Percentiles rank a stretch among this genome's conserved stretches.
Conservation (phyloP, 2,888 invertebrate genomes). For the Chirona hameri region DNA sequence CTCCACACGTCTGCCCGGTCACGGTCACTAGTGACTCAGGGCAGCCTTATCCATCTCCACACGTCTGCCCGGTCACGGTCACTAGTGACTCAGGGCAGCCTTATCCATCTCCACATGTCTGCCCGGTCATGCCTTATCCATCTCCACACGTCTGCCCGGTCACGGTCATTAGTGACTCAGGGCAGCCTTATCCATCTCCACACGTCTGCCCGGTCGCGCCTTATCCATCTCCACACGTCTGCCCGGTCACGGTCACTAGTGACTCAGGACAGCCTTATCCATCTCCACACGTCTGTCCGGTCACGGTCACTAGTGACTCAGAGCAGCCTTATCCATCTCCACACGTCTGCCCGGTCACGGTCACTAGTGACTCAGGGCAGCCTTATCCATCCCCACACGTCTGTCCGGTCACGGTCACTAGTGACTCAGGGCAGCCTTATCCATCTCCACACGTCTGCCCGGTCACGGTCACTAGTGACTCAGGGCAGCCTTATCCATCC, state of each 20-base stretch:
- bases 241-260: background rate
- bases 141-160: background rate
- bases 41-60: slow-evolving; percentile 96
- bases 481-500: slow-evolving; percentile 87
- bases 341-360: background rate
- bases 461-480: slow-evolving; percentile 42
- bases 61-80: slow-evolving; percentile 82
- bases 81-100: slow-evolving; percentile 82
- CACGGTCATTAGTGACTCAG: slow-evolving; percentile 51
- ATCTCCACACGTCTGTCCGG: slow-evolving; percentile 46
- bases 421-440: slow-evolving; percentile 80
- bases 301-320: slow-evolving; percentile 45
- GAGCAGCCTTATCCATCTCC: slow-evolving; percentile 85
- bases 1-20: background rate
- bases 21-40: slow-evolving; percentile 51
- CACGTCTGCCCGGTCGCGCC: slow-evolving; percentile 66
- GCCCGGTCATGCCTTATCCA: background rate
- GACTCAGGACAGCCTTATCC: slow-evolving; percentile 85
- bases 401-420: background rate
- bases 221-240: background rate
- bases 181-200: slow-evolving; percentile 96
- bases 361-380: slow-evolving; percentile 62
- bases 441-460: slow-evolving; percentile 52
- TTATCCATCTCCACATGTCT: slow-evolving; percentile 86
- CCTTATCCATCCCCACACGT: slow-evolving; percentile 68